Evolutionary conservation across 37 sponge, comb jelly and placozoan genomes (phyloP), one percentile per base, ranked within the genome.

Genomic region (Halisarca cf. caerulea): DNA sequence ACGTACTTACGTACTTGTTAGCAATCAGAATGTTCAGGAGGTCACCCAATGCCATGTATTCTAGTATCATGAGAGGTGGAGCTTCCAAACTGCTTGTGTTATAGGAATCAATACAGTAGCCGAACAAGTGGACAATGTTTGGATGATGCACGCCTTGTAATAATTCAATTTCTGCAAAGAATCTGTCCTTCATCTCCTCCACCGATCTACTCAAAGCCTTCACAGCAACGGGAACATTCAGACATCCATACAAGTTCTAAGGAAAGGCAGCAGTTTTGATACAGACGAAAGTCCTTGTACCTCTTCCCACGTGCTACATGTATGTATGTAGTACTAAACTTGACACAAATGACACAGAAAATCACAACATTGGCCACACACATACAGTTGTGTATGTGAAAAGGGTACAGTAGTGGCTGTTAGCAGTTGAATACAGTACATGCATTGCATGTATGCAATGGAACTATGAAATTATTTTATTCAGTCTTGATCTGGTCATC

Each of bases 61-160:
- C 90, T 37, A 90, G 59, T 23, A 90, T 86, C 86, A 90, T 90
- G 25, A 90, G 83, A 28, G 90, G 90, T 74, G 90, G 86, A 83
- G 80, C 66, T 27, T 58, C 85, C 69, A 68, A 30, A 4, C 30
- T 34, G 15, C 69, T 34, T 32, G 69, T 17, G 11, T 47, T 47
- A n/a, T n/a, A n/a, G 23, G 60, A 59, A 17, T 68, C 34, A 17
- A 32, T 30, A 28, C 69, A 68, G 69, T 34, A 68, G 0, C 90
- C 90, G 0, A 90, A 37, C 34, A 86, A 77, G 59, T 83, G 78
- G 83, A 86, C 79, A 85, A 89, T 89, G 80, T 89, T 84, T 4
- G 90, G 90, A 81, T 89, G 85, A 25, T 59, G 37, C 51, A 90
- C 77, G 41, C 58, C 82, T 59, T 90, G 86, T 83, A 90, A 83